Evolutionary conservation across 2,113 vertebrate species (phyloP).

Genomic region (Trogon surrucura): DNA sequence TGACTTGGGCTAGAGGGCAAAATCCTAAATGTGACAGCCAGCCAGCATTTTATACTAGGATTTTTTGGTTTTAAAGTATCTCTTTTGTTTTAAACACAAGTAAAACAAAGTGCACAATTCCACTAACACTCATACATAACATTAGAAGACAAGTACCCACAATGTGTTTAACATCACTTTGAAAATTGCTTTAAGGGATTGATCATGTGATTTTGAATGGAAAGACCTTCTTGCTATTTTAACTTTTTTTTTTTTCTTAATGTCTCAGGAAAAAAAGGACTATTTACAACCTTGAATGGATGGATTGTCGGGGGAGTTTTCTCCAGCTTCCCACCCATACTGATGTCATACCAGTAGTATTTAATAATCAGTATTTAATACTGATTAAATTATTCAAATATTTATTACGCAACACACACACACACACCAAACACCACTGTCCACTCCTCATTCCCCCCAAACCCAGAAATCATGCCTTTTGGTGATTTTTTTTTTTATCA

Average conservation of each 20-base stretch:
- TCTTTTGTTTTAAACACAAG: not conserved
- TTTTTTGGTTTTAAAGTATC: not conserved
- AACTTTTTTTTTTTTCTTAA: not conserved
- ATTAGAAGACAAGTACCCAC: not conserved
- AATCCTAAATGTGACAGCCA: not conserved
- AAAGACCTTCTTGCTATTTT: not conserved
- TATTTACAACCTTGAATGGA: not conserved
- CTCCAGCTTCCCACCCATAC: not conserved
- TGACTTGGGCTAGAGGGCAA: not conserved
- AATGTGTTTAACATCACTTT: not conserved
- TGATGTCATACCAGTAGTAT: not conserved
- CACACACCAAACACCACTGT: too few relatives aligned
- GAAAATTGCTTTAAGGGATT: not conserved
- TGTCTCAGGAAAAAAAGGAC: not conserved
- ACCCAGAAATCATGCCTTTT: not conserved
- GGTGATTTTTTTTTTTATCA: not conserved
- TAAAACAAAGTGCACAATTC: not conserved
- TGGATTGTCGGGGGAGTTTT: not conserved
- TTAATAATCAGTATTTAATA: not conserved
- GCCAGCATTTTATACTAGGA: not conserved
- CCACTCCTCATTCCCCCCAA: fast-evolving
- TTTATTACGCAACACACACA: fast-evolving
- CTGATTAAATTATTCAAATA: not conserved
- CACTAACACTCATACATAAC: not conserved
- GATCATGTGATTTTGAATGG: not conserved